Evolutionary conservation across 2,888 invertebrate species (phyloP).

Genomic region (Thereva nobilitata): DNA sequence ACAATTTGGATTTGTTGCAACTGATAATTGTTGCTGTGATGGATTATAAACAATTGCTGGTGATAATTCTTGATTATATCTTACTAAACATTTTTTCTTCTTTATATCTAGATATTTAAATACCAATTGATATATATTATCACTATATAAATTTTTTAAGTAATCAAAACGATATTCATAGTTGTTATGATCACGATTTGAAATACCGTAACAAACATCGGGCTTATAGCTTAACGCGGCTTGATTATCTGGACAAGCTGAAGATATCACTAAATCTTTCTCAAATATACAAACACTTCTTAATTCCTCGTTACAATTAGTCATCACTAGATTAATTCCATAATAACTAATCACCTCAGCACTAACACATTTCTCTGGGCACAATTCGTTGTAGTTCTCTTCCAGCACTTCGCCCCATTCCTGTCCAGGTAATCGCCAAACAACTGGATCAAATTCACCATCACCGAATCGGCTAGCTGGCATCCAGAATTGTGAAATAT

Average conservation of each 20-base stretch:
- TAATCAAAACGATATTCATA: not conserved
- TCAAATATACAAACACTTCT: conserved; percentile 49
- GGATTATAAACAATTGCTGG: conserved; percentile 2
- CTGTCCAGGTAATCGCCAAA: conserved; percentile 60
- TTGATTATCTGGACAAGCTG: conserved; percentile 48
- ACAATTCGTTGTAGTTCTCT: conserved; percentile 43
- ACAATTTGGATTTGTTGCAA: conserved; percentile 5
- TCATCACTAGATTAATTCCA: conserved; percentile 41
- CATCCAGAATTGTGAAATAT: conserved; percentile 58
- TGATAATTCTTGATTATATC: not conserved
- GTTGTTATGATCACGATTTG: not conserved
- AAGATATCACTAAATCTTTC: conserved; percentile 43
- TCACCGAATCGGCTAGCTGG: conserved; percentile 58
- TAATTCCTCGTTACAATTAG: conserved; percentile 45
- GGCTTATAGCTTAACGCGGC: conserved; percentile 48
- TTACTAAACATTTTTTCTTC: not conserved
- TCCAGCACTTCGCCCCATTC: conserved; percentile 49
- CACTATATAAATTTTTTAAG: not conserved
- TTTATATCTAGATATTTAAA: conserved; percentile 15
- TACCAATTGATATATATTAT: conserved; percentile 14
- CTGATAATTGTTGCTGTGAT: conserved; percentile 2
- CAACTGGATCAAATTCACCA: conserved; percentile 56
- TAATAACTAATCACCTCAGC: conserved; percentile 1
- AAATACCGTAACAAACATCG: conserved; percentile 49
- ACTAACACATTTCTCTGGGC: conserved; percentile 47